Percentiles rank a stretch among this genome's conserved stretches.
Conservation (phyloP, 1,140 invertebrate species). For the Trichonephila inaurata region DNA sequence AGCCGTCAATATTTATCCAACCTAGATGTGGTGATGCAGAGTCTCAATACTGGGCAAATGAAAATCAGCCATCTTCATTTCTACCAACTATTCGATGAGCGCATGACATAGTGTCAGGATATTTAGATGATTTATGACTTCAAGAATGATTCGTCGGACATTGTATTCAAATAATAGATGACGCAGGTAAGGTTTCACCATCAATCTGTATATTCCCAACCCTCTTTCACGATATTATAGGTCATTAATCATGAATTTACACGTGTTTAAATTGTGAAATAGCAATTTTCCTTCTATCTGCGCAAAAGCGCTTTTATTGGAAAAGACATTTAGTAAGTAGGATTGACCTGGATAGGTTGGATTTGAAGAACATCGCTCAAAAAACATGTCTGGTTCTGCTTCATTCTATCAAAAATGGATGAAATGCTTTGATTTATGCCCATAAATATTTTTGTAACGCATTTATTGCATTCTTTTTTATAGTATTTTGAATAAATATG, state of each 20-base stretch:
- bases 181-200: background rate
- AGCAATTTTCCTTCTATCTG: background rate
- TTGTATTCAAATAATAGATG: constrained; percentile 51
- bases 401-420: too few relatives aligned
- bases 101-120: background rate
- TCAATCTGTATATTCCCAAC: background rate
- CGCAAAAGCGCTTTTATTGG: background rate
- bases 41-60: too few relatives aligned
- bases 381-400: too few relatives aligned
- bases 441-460: too few relatives aligned
- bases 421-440: too few relatives aligned
- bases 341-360: too few relatives aligned
- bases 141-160: constrained; percentile 4
- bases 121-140: background rate
- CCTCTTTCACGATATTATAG: constrained; percentile 17
- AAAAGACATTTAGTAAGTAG: background rate
- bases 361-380: too few relatives aligned
- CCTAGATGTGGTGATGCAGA: too few relatives aligned
- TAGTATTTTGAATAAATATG: too few relatives aligned
- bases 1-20: too few relatives aligned
- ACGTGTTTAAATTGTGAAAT: constrained; percentile 43
- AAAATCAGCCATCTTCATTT: background rate
- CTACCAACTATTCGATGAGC: background rate
- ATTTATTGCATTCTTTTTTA: too few relatives aligned
- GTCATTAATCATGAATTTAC: constrained; percentile 39